Percentiles rank a stretch among this genome's conserved stretches.
Conservation (phyloP, 2,797 vertebrate species). For the Spheniscus humboldti region DNA sequence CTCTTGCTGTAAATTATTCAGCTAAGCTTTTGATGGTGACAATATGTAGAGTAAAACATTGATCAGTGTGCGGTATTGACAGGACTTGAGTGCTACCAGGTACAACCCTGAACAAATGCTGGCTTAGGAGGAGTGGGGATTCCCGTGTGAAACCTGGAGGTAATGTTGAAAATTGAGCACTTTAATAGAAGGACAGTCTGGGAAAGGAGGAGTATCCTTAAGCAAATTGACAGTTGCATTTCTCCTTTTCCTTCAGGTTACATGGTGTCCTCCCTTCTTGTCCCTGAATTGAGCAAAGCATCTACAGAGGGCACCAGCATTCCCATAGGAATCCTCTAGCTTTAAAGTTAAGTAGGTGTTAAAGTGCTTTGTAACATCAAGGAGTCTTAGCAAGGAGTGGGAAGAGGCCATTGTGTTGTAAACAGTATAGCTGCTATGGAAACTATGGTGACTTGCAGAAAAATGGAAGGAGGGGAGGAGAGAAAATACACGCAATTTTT, state of each 20-base stretch:
- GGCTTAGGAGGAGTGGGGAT: background rate
- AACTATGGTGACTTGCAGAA: background rate
- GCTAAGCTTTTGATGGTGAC: background rate
- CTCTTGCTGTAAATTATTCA: background rate
- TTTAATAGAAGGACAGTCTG: background rate
- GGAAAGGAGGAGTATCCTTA: background rate
- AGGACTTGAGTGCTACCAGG: background rate
- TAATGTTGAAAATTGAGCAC: background rate
- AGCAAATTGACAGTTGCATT: rapidly evolving
- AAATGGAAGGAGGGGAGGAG: background rate
- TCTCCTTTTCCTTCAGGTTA: background rate
- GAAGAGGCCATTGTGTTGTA: constrained; percentile 7
- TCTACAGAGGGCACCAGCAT: background rate
- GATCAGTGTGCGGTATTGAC: background rate
- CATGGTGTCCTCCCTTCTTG: background rate
- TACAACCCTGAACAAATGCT: background rate
- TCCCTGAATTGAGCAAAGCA: background rate
- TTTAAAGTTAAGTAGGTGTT: background rate
- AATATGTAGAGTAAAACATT: rapidly evolving
- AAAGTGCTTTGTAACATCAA: background rate
- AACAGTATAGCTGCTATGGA: background rate
- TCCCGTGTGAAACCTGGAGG: background rate
- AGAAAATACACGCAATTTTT: background rate
- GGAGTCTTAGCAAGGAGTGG: background rate
- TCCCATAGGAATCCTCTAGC: background rate